These are phyloP conservation scores for Empidonax traillii DNA, from an alignment of 2,113 vertebrate genomes.

Conservation along the genomic window DNA sequence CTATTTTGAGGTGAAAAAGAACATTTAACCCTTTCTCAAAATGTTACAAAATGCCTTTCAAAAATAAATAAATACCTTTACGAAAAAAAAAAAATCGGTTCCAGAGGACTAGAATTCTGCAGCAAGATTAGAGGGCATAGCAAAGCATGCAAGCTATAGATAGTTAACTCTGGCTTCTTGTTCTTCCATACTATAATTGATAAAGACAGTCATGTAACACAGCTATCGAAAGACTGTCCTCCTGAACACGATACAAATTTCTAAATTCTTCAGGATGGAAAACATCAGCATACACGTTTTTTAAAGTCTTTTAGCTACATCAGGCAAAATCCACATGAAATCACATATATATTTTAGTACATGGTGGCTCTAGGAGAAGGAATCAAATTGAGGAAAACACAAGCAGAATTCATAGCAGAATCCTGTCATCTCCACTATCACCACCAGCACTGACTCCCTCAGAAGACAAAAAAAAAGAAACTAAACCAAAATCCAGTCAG, in stretches of 20 bases:
- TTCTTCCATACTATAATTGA: background rate
- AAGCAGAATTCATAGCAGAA: background rate
- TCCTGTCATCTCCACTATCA: background rate
- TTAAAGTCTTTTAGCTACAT: background rate
- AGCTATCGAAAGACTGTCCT: background rate
- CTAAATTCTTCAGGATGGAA: background rate
- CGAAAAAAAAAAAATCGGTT: background rate
- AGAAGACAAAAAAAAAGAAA: background rate
- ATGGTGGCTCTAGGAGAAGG: background rate
- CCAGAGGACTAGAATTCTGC: background rate
- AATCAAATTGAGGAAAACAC: background rate
- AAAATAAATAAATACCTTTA: background rate
- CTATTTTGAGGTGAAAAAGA: background rate
- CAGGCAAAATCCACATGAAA: background rate
- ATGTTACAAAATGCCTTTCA: background rate
- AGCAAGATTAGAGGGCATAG: background rate
- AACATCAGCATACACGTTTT: background rate
- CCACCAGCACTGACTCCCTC: background rate
- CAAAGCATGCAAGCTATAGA: background rate
- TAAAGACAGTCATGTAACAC: background rate
- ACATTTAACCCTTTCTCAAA: background rate
- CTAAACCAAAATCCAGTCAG: background rate
- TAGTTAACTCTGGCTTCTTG: background rate
- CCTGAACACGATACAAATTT: accelerated
- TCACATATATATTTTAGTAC: background rate